Base-by-base conservation (phyloP, 2,888 invertebrate species). In the Sturmia bella region DNA sequence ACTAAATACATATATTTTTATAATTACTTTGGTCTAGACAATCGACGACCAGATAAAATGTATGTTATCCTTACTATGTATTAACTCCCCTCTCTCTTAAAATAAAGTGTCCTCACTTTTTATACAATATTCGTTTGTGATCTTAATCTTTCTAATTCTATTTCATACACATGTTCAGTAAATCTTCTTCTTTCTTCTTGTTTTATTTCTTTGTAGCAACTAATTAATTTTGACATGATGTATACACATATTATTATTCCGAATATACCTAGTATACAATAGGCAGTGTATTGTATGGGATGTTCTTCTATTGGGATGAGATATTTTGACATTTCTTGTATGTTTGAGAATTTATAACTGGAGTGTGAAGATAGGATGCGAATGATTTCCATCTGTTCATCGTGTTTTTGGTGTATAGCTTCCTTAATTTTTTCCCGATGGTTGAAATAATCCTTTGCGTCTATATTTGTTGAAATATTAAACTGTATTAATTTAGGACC, bases 101-200 rank as follows among this genome's bases (percentile, higher is more conserved):
- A 27, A 27, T 27, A 41, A 41, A 41, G 41, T 41, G 13, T 41
- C 41, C 41, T 41, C 41, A 41, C 41, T 41, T 41, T 41, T 41
- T 41, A 41, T 41, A 41, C 13, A 41, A 41, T 9, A 41, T 37
- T 37, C 37, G 9, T 45, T 45, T 45, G 5, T 45, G 15, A 4
- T 45, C 45, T n/a, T 45, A 45, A 12, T n/a, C 45, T 45, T 45
- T 15, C 45, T 45, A 45, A 45, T 48, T 48, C 19, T 19, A 19
- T 12, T 48, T 48, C 48, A 9, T 48, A 48, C 17, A 12, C 7
- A 19, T 7, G 19, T 48, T 19, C 48, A 19, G 48, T 19, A 48
- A 48, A 7, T 48, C 48, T 48, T 48, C 48, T 48, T 19, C 19
- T 48, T 19, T 48, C 48, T 19, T 6, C 5, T 19, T 48, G 48